A percentile compares a stretch with the other conserved stretches of the same genome.
Conservation (phyloP, 2,888 invertebrate genomes). For the Gari tellinella region DNA sequence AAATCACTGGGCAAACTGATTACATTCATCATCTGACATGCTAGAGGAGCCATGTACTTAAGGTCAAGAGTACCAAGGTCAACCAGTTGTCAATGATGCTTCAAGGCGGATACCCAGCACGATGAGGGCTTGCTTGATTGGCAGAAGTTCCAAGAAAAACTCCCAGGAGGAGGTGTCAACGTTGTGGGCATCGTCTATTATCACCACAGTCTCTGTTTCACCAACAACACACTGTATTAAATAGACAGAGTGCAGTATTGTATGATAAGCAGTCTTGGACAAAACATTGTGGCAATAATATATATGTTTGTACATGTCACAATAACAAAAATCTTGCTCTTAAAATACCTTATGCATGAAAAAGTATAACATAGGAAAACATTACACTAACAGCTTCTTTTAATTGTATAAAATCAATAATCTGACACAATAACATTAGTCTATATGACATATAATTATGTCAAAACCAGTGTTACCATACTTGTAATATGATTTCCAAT, state of each 20-base stretch:
- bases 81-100: constrained; percentile 50
- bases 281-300: no score
- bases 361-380: no score
- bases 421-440: no score
- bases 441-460: no score
- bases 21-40: constrained; percentile 79
- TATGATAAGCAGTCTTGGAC: background rate
- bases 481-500: no score
- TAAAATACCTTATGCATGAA: no score
- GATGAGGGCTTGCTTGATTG: constrained; percentile 46
- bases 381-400: no score
- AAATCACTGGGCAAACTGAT: constrained; percentile 70
- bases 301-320: no score
- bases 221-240: constrained; percentile 55
- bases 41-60: constrained; percentile 69
- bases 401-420: no score
- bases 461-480: no score
- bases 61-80: constrained; percentile 66
- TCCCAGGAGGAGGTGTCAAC: constrained; percentile 84
- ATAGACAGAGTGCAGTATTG: background rate
- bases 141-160: constrained; percentile 75
- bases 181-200: constrained; percentile 87
- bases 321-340: no score
- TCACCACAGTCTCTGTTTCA: constrained; percentile 78
- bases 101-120: constrained; percentile 60